These are phyloP conservation scores for Sminthurides bifidus DNA, from an alignment of 1,140 invertebrate genomes.

Conservation along the genomic window DNA sequence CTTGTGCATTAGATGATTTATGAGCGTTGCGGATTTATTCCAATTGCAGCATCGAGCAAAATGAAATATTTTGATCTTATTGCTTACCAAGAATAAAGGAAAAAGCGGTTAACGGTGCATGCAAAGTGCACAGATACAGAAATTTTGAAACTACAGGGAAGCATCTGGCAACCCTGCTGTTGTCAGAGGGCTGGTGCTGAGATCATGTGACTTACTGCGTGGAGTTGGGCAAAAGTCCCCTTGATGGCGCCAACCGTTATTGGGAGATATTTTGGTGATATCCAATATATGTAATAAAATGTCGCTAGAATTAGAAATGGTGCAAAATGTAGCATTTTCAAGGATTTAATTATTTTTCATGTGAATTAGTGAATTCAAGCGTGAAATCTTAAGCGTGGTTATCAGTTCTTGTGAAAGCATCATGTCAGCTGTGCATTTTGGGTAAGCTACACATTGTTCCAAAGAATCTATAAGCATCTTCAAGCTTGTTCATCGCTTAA, in stretches of 20 bases:
- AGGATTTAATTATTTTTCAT: background rate
- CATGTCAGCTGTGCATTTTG: constrained; percentile 4
- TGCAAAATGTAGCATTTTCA: constrained; percentile 14
- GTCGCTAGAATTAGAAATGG: constrained; percentile 2
- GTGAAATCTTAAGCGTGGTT: too few relatives aligned
- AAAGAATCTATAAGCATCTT: too few relatives aligned
- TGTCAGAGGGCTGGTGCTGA: constrained; percentile 10
- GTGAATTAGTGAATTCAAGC: background rate
- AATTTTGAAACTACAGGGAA: background rate
- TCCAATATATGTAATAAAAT: too few relatives aligned
- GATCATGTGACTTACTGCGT: constrained; percentile 41
- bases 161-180: background rate
- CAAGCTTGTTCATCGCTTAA: too few relatives aligned
- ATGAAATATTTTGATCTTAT: too few relatives aligned
- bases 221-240: background rate
- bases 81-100: too few relatives aligned
- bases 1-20: too few relatives aligned
- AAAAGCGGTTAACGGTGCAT: too few relatives aligned
- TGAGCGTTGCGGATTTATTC: too few relatives aligned
- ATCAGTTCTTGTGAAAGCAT: too few relatives aligned
- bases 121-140: too few relatives aligned
- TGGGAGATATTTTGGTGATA: constrained; percentile 39
- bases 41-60: too few relatives aligned
- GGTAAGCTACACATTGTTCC: constrained; percentile 30
- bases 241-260: constrained; percentile 49